Percentiles rank a stretch among this genome's conserved stretches.
Conservation (phyloP, 2,797 vertebrate genomes). For the Chloroceryle inda region DNA sequence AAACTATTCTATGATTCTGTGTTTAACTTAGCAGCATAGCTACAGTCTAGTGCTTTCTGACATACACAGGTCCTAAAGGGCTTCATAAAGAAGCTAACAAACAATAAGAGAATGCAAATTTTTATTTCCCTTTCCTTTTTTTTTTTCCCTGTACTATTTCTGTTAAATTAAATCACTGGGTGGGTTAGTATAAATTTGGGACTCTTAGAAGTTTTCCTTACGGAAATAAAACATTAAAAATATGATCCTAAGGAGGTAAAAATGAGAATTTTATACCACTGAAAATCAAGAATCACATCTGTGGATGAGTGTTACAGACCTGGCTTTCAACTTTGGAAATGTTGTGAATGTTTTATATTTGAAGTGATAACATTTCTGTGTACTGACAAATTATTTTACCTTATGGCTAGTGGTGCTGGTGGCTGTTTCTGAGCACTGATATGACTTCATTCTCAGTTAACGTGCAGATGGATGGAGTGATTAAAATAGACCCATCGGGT, state of each 20-base stretch:
- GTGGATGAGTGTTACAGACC: not conserved
- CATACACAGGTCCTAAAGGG: not conserved
- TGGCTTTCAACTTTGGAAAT: not conserved
- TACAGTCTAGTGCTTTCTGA: not conserved
- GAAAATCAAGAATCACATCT: not conserved
- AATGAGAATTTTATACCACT: not conserved
- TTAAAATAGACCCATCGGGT: not conserved
- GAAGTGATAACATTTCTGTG: not conserved
- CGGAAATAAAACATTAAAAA: not conserved
- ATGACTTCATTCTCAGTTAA: not conserved
- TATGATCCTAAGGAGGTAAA: not conserved
- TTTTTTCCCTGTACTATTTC: not conserved
- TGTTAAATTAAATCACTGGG: not conserved
- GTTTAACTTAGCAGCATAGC: not conserved
- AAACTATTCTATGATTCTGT: not conserved
- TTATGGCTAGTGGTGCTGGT: not conserved
- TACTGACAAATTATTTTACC: not conserved
- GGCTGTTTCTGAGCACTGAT: not conserved
- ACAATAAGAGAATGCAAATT: not conserved
- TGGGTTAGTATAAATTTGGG: not conserved
- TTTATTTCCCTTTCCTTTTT: not conserved
- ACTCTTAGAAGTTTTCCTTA: not conserved
- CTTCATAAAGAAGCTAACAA: not conserved
- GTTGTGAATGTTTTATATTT: not conserved
- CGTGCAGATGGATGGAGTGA: not conserved